A percentile compares a stretch with the other conserved stretches of the same genome.
Conservation (phyloP, 2,888 invertebrate genomes). For the Eupeodes latifasciatus region DNA sequence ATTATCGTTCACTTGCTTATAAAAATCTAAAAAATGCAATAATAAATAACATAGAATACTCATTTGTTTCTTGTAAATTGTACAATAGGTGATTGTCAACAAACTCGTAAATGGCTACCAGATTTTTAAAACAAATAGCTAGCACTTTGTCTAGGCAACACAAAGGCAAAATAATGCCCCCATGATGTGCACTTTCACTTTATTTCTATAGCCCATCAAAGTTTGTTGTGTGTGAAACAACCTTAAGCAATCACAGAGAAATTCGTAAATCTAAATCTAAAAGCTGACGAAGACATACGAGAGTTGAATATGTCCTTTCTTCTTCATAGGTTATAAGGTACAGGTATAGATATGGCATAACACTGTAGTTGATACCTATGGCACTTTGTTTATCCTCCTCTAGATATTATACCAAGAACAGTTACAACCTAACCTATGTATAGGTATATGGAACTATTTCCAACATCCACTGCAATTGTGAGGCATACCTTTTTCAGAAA, state of each 20-base stretch:
- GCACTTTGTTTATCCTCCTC: constrained; percentile 33
- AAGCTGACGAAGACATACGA: constrained; percentile 73
- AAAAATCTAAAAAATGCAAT: background rate
- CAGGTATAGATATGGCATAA: constrained; percentile 1
- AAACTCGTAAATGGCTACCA: background rate
- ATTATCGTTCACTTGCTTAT: too few species aligned
- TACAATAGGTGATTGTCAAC: background rate
- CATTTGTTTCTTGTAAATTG: background rate
- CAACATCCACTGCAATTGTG: background rate
- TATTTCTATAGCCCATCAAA: constrained; percentile 26
- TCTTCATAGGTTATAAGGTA: background rate
- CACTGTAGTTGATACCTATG: constrained; percentile 19
- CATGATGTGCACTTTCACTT: constrained; percentile 31
- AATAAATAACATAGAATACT: background rate
- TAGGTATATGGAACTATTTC: too few species aligned
- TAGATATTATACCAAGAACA: background rate
- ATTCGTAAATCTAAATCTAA: constrained; percentile 70
- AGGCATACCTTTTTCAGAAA: constrained; percentile 19
- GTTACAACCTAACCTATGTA: too few species aligned
- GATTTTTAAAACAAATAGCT: constrained; percentile 10
- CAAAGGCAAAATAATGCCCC: constrained; percentile 19
- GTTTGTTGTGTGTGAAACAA: constrained; percentile 26
- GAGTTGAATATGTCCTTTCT: constrained; percentile 30
- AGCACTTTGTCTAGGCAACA: constrained; percentile 11
- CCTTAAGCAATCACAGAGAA: constrained; percentile 61